Percentiles rank a stretch among this genome's conserved stretches.
phyloP scores from a whole-genome alignment of 64 coral and sea anemone genomes.

The Montipora sp. region DNA sequence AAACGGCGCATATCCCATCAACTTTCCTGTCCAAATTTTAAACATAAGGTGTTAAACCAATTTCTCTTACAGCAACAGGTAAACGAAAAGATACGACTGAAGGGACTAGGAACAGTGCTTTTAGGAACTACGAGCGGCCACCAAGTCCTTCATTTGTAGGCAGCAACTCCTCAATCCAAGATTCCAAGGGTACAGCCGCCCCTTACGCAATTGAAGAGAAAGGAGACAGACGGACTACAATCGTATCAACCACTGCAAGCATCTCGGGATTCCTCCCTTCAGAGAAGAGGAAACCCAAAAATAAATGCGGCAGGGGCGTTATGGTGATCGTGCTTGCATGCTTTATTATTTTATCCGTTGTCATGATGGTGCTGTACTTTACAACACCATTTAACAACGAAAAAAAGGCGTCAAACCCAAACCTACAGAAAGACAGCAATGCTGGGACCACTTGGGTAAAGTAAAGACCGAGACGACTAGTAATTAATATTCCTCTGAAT shows the following conservation, averaged over 20 bases:
- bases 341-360: slow-evolving; percentile 6
- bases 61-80: neutral
- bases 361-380: slow-evolving; percentile 1
- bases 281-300: neutral
- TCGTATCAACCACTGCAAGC: neutral
- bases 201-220: neutral
- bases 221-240: neutral
- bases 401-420: neutral
- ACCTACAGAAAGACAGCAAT: neutral
- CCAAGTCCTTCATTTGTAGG: neutral
- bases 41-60: too few species aligned
- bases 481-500: neutral
- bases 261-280: neutral
- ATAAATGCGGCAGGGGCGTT: neutral
- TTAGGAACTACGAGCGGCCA: neutral
- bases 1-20: too few species aligned
- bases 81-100: neutral
- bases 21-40: too few species aligned
- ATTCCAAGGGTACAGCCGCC: neutral
- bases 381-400: neutral
- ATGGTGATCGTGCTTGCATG: neutral
- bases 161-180: neutral
- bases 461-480: neutral
- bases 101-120: slow-evolving; percentile 33
- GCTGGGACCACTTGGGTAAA: neutral